phyloP scores from a whole-genome alignment of 2,888 invertebrate species.

The Ametastegia equiseti region DNA sequence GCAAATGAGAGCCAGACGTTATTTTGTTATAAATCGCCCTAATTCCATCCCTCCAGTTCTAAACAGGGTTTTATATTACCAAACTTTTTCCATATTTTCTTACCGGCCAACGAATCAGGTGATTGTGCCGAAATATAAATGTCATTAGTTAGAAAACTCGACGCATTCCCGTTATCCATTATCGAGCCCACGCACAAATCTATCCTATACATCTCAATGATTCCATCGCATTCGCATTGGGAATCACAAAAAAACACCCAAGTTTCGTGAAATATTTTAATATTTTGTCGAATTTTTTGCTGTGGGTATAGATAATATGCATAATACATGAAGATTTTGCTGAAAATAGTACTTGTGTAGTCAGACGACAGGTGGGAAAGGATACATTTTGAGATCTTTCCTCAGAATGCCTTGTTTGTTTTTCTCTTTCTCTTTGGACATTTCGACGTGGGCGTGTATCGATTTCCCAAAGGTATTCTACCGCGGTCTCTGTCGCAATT shows the following conservation, averaged over 20 bases:
- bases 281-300: not conserved
- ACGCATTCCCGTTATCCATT: not conserved
- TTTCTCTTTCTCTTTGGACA: not conserved
- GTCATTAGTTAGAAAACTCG: not conserved
- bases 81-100: conserved; percentile 26
- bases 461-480: conserved; percentile 29
- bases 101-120: not conserved
- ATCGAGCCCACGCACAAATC: too few species aligned
- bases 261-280: not conserved
- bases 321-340: not conserved
- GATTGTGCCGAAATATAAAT: not conserved
- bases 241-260: not conserved
- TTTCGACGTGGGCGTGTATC: not conserved
- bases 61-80: conserved; percentile 4
- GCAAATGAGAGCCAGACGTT: conserved; percentile 15
- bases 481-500: not conserved
- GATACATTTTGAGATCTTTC: not conserved
- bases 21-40: conserved; percentile 28
- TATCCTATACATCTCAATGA: not conserved
- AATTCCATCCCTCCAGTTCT: not conserved
- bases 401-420: not conserved
- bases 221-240: not conserved
- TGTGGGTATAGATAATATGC: not conserved
- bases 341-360: too few species aligned
- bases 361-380: not conserved